Base-by-base conservation (phyloP, 2,888 invertebrate genomes). In the Itoplectis maculator region DNA sequence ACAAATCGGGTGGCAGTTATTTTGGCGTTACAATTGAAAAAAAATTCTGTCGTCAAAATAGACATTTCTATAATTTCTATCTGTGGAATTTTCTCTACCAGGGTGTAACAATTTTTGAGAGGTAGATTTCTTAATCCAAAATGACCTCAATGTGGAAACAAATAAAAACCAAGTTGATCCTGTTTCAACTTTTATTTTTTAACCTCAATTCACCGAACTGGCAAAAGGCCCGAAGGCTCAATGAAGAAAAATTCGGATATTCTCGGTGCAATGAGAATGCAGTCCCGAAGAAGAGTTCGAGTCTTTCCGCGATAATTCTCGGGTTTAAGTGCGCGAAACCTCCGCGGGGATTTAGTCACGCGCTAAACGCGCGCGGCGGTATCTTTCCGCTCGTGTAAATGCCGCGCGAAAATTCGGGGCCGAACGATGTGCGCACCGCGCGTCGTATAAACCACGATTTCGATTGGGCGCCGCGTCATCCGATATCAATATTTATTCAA, bases 401-500 rank as follows among this genome's bases (percentile, higher is more conserved):
- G n/a, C n/a, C 40, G 20, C 47, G 72, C 51, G 61, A 45, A 66
- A 70, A 74, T 75, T 61, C 72, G 63, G 76, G 45, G 75, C 75
- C 73, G 80, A 84, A 84, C 77, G 68, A 83, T 82, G 82, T 80
- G 83, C 82, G 83, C 83, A 86, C 86, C n/a, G 87, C 87, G 86
- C 85, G 87, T 83, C 82, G 87, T 85, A 87, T 88, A 87, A 89
- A 86, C 87, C 86, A 84, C 54, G 73, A 37, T 69, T 65, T 85
- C 88, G 90, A 92, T 91, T 91, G 92, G 91, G 84, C 87, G 88
- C 85, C 87, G 88, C 88, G 87, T 88, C 89, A 87, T 84, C 82
- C 89, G 90, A 88, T 90, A 91, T 91, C 91, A 91, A 91, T 92
- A 91, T 92, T 92, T 92, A 91, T 92, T 90, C 90, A 90, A 89